Evolutionary conservation across 1,140 invertebrate species (phyloP).

Genomic region (Coenobita brevimanus): DNA sequence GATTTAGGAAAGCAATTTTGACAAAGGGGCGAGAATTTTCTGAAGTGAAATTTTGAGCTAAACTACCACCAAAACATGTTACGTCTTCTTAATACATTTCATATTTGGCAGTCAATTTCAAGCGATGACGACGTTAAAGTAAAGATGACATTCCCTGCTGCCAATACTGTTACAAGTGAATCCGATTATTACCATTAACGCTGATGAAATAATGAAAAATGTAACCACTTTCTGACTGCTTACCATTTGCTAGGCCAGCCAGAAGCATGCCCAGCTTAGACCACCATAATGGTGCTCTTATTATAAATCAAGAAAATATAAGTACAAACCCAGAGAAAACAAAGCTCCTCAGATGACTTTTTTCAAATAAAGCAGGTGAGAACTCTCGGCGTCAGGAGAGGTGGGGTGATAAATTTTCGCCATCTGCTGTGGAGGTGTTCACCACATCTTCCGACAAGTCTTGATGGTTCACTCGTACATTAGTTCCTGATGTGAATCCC

Average conservation of each 20-base stretch:
- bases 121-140: constrained; percentile 29
- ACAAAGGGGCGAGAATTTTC: constrained; percentile 67
- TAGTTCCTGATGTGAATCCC: constrained; percentile 30
- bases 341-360: constrained; percentile 64
- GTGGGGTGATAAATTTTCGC: constrained; percentile 24
- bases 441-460: constrained; percentile 12
- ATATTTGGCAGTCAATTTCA: constrained; percentile 62
- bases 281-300: constrained; percentile 18
- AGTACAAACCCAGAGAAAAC: constrained; percentile 67
- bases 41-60: constrained; percentile 67
- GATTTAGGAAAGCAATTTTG: constrained; percentile 70
- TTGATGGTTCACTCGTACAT: constrained; percentile 5
- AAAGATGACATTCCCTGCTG: constrained; percentile 2
- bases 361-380: constrained; percentile 59
- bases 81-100: constrained; percentile 49
- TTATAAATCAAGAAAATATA: constrained; percentile 39
- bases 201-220: constrained; percentile 38
- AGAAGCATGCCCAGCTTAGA: constrained; percentile 26
- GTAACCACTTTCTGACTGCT: constrained; percentile 18
- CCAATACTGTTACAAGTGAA: constrained; percentile 18
- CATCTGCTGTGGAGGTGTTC: constrained; percentile 11
- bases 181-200: constrained; percentile 29
- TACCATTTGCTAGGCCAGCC: constrained; percentile 35
- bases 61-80: constrained; percentile 66
- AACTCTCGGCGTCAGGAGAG: constrained; percentile 62